Evolutionary conservation across 2,888 invertebrate genomes (phyloP), one percentile per base, ranked within the genome.

Genomic region (Psylliodes chrysocephalus): DNA sequence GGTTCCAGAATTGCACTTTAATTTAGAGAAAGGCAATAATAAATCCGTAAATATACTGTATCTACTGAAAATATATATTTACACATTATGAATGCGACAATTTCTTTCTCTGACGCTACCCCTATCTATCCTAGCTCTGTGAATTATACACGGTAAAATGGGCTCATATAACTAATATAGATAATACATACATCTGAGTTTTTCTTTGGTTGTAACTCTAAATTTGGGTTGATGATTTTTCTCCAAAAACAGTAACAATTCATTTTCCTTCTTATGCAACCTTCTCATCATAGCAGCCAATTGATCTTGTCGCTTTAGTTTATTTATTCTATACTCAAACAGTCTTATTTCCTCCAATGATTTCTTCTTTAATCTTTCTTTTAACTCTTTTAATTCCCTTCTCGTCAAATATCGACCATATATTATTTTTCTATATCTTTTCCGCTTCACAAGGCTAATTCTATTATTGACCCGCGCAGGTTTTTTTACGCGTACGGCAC

Each of bases 181-280:
- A n/a, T 22, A 22, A 22, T 22, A 22, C 22, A 22, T 35, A 68
- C 65, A 15, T 47, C 57, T 52, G 10, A 55, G 19, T 33, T 63
- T 38, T 35, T 46, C 18, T 40, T 65, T 57, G 4, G 68, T 35
- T 44, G 63, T 17, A 25, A 63, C 59, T 42, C 44, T 66, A 55
- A 69, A 69, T 54, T 51, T 63, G 2, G 66, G 66, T 15, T 38
- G 52, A 6, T 44, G 38, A 46, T 19, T 55, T 42, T 56, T 57
- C 15, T 59, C 51, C 14, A 69, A 7, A 28, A 55, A 22, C 17
- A 66, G 8, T 46, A 46, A 54, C 1, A 69, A 53, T 17, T 55
- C 17, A 22, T 61, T 62, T 54, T 66, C 66, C 40, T 64, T 69
- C 12, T 57, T 18, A 22, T 66, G 64, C 4, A 62, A 25, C 51